A percentile compares a stretch with the other conserved stretches of the same genome.
Conservation (phyloP, 1,140 invertebrate species). For the Lasioglossum albipes region DNA sequence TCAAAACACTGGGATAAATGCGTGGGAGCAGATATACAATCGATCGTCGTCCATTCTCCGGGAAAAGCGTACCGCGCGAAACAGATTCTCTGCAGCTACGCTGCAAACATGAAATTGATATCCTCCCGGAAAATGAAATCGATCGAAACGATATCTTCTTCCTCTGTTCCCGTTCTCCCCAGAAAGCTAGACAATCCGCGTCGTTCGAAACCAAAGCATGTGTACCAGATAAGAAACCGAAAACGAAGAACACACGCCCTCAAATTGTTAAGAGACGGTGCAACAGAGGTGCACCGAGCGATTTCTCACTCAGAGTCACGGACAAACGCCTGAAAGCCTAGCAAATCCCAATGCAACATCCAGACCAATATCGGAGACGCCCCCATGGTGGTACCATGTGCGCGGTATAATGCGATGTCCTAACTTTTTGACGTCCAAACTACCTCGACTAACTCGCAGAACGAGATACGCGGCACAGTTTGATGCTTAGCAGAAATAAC, state of each 20-base stretch:
- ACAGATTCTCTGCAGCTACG: neutral
- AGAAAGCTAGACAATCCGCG: no score
- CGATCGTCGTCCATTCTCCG: neutral
- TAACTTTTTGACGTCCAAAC: constrained; percentile 53
- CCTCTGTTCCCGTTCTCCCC: neutral
- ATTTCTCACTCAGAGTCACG: neutral
- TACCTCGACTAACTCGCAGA: constrained; percentile 2
- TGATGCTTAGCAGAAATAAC: constrained; percentile 6
- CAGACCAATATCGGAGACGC: constrained; percentile 5
- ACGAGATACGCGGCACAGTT: neutral
- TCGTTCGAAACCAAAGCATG: neutral
- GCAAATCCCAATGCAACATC: constrained; percentile 40
- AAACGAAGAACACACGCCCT: neutral
- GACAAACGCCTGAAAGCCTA: neutral
- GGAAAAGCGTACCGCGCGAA: neutral
- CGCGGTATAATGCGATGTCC: constrained; percentile 60
- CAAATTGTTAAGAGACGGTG: neutral
- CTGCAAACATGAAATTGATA: constrained; percentile 6
- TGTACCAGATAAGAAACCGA: neutral
- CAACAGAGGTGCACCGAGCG: neutral
- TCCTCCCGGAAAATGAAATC: neutral
- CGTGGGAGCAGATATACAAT: neutral
- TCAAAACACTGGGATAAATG: neutral
- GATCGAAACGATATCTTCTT: neutral
- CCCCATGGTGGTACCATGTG: neutral